Conservation (phyloP, 2,113 vertebrate genomes). For the pig (Sus scrofa) region T2T-Sscrofa CM000824.6:232718001-232718500, state of each 20-base stretch:
- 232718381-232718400: neutral
- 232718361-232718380: neutral
- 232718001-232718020: neutral
- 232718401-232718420: neutral
- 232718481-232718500: neutral
- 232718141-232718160: neutral
- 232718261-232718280: neutral
- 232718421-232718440: neutral
- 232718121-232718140: neutral
- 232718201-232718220: neutral
- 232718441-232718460: neutral
- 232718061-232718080: neutral
- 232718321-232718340: neutral
- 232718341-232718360: neutral
- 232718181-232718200: neutral
- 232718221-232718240: neutral
- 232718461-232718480: neutral
- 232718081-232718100: neutral
- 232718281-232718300: neutral
- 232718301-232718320: rapidly evolving
- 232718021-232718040: neutral
- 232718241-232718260: neutral
- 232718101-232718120: neutral
- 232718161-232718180: neutral
- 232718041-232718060: neutral